Base-by-base conservation (phyloP, 92 coral and sea anemone genomes). In the Virgularia gustaviana region DNA sequence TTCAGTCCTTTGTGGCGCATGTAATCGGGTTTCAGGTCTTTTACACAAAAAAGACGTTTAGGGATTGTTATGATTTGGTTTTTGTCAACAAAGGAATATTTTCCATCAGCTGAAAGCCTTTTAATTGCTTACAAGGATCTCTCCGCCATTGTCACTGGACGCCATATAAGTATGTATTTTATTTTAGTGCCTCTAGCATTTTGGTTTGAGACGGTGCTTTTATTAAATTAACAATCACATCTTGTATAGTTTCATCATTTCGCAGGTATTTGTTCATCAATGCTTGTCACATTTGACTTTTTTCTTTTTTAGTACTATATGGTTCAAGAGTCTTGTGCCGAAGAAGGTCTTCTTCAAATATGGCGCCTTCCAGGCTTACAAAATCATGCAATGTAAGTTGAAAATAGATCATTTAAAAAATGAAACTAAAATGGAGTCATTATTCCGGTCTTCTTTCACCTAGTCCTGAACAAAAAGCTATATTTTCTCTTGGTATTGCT, bases 301-400 rank as follows among this genome's bases (percentile, higher is more conserved):
- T 36, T 57, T 30, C 28, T 33, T 33, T 37, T 57, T 19, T 15
- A 91, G 97, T 72, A 39, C 0, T 83, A 83, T 44, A 71, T 83
- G 9, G 9, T 87, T 10, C 57, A 78, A 41, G 83, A 77, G 32
- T 54, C 71, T 24, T 72, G 70, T 49, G 52, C 79, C 12, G 80
- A 60, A 7, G 87, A 86, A 81, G 98, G 96, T 10, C 72, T 87
- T 1, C 76, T 92, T 13, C 98, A 92, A 63, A 53, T 92, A 33
- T 92, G 98, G 98, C 77, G 86, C 47, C 39, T 82, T 38, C 90
- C 96, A 20, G 51, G 61, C 31, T 52, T 92, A 19, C 47, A 60
- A 11, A 84, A 62, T 36, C 53, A 87, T 10, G 74, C 87, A 25
- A 53, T 88, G 97, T 91, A 72, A n/a, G 57, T 19, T 57, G 36